Conservation (phyloP, 2,113 vertebrate genomes). For the Romanogobio albipinnatus region DNA sequence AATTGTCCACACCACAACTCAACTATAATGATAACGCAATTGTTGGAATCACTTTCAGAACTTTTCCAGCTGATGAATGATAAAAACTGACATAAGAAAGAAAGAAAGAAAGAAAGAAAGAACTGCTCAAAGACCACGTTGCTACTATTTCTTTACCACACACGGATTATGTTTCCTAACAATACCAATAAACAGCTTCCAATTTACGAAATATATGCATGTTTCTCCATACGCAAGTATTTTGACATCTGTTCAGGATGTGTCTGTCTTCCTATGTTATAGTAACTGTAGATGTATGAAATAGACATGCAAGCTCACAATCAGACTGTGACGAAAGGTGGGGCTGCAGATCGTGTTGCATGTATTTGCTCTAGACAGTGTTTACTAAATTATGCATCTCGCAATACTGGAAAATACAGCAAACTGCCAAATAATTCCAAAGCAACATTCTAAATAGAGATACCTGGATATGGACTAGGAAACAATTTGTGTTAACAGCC, state of each 20-base stretch:
- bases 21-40: not conserved
- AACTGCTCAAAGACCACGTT: constrained; percentile 15
- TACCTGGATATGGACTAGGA: constrained; percentile 47
- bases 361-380: constrained; percentile 59
- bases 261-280: constrained; percentile 57
- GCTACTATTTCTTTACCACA: constrained; percentile 28
- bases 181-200: constrained; percentile 8
- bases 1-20: not conserved
- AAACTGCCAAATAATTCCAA: constrained; percentile 53
- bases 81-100: not conserved
- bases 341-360: constrained; percentile 64
- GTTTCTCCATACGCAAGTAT: constrained; percentile 52
- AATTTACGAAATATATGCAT: constrained; percentile 18
- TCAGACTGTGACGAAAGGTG: constrained; percentile 51
- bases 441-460: constrained; percentile 39
- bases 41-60: not conserved
- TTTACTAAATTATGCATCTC: constrained; percentile 53
- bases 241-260: constrained; percentile 64
- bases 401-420: constrained; percentile 46
- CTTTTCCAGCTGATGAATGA: not conserved
- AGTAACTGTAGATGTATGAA: constrained; percentile 57
- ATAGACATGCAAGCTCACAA: constrained; percentile 56
- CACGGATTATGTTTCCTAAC: not conserved
- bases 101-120: constrained; percentile 6
- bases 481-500: not conserved